Percentiles rank a stretch among this genome's conserved stretches.
phyloP scores from a whole-genome alignment of 1,140 invertebrate genomes.

The Solen grandis region DNA sequence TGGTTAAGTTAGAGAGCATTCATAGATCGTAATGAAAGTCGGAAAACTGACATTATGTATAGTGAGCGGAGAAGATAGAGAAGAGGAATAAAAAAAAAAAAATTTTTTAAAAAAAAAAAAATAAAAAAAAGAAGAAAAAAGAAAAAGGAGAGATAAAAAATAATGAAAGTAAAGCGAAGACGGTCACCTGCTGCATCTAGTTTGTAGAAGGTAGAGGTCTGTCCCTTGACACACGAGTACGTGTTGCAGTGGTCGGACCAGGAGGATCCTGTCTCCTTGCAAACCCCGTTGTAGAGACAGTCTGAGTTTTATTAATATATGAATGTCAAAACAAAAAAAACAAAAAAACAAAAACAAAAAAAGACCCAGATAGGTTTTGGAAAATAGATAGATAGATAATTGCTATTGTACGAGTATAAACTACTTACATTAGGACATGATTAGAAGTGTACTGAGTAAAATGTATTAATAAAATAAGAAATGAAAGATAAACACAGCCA shows the following conservation, averaged over 20 bases:
- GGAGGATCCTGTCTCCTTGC: constrained; percentile 22
- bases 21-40: too few species aligned
- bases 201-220: not conserved
- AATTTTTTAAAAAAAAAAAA: too few species aligned
- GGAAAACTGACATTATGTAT: too few species aligned
- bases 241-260: constrained; percentile 49
- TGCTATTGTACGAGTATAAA: not conserved
- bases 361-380: not conserved
- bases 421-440: not conserved
- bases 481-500: not conserved
- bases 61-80: too few species aligned
- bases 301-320: constrained; percentile 1
- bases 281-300: constrained; percentile 43
- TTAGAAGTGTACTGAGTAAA: not conserved
- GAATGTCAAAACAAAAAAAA: not conserved
- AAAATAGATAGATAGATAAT: not conserved
- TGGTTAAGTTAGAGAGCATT: too few species aligned
- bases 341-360: not conserved
- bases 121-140: too few species aligned
- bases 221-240: constrained; percentile 19
- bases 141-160: too few species aligned
- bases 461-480: not conserved
- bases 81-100: too few species aligned
- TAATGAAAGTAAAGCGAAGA: too few species aligned
- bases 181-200: constrained; percentile 49